Evolutionary conservation across 2,888 invertebrate genomes (phyloP), one percentile per base, ranked within the genome.

Genomic region (Lithophane leautieri): DNA sequence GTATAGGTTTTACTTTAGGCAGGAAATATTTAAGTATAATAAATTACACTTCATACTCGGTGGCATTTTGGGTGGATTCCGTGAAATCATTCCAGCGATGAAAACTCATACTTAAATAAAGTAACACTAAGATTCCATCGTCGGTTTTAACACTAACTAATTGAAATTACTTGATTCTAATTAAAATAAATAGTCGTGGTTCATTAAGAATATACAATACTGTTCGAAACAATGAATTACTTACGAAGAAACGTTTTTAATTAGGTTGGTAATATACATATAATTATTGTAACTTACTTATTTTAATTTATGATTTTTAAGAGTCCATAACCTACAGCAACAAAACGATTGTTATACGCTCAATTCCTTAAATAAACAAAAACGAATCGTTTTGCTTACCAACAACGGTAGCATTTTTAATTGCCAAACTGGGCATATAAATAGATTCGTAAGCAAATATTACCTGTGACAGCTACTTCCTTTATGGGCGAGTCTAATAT

Each of bases 161-260:
- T 52, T 50, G 3, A 70, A 78, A 78, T 68, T 60, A 60, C 25
- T 28, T 67, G n/a, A 14, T 40, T 25, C 4, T 44, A 50, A 68
- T 68, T 75, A 69, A 69, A 52, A 19, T 70, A 22, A 70, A 44
- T 60, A 52, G 28, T 44, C 12, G 34, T 34, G 22, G 50, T 79
- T 70, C 70, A 52, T 60, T 70, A 22, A 22, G 14, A 79, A 44
- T n/a, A 11, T 34, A 22, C 54, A 12, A n/a, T 54, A 54, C n/a
- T n/a, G 12, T n/a, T 54, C 54, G 54, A 54, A n/a, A 54, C n/a
- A 54, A 54, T n/a, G n/a, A 54, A n/a, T 54, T n/a, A 12, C 12
- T 54, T 4, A n/a, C 12, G n/a, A n/a, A 54, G n/a, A n/a, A n/a
- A 54, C 4, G n/a, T 54, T 54, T 54, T 54, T n/a, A 54, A n/a